These are phyloP conservation scores for Camelus dromedarius DNA, from an alignment of 2,113 vertebrate species.

Conservation along the genomic window DNA sequence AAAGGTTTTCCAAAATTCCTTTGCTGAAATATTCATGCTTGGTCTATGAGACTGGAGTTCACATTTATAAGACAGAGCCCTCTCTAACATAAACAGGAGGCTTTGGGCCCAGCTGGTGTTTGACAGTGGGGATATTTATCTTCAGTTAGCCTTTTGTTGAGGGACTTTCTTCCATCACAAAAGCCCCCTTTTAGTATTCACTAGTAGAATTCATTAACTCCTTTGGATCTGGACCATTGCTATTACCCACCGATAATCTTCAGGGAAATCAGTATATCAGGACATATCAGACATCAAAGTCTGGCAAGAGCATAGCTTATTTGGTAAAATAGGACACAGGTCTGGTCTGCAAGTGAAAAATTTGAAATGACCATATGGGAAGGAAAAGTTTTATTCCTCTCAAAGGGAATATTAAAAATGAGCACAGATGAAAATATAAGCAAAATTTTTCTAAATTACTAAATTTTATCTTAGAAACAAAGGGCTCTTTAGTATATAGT, in stretches of 20 bases:
- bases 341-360: conserved; percentile 49
- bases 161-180: conserved; percentile 81
- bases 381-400: conserved; percentile 49
- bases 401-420: conserved; percentile 15
- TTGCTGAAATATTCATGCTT: conserved; percentile 84
- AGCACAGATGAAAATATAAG: conserved; percentile 21
- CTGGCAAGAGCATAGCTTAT: conserved; percentile 40
- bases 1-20: conserved; percentile 76
- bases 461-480: conserved; percentile 46
- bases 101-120: conserved; percentile 84
- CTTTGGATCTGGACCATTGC: conserved; percentile 70
- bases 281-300: conserved; percentile 45
- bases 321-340: conserved; percentile 14
- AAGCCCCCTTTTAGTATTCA: conserved; percentile 84
- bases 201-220: conserved; percentile 79
- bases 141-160: conserved; percentile 83
- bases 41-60: conserved; percentile 71
- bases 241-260: conserved; percentile 72
- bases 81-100: conserved; percentile 83
- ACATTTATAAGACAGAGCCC: conserved; percentile 79
- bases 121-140: conserved; percentile 85
- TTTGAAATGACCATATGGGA: conserved; percentile 40
- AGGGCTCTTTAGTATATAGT: background rate
- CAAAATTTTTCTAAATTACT: background rate
- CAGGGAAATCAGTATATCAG: conserved; percentile 60